Percentiles rank a stretch among this genome's conserved stretches.
Evolutionary conservation across 2,797 vertebrate species (phyloP).

Genomic region (Masticophis lateralis): DNA sequence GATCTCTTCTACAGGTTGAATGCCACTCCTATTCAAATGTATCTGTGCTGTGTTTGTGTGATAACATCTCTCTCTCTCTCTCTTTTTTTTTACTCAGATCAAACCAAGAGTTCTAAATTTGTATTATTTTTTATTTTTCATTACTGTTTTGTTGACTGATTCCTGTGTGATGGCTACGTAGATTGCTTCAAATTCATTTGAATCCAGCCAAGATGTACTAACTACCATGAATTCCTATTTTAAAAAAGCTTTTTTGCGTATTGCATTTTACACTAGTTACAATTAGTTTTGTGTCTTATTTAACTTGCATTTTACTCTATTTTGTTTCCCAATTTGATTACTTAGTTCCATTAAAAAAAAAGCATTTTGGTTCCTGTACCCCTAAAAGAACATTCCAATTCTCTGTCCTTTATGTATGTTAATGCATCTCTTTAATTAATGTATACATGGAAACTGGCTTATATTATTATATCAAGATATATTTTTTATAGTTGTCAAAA

Average conservation of each 20-base stretch:
- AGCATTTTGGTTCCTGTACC: background rate
- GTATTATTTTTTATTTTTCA: background rate
- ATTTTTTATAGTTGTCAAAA: background rate
- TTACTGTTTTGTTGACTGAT: background rate
- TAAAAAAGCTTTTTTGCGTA: background rate
- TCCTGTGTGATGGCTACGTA: background rate
- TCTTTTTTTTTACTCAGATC: background rate
- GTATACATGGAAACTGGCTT: background rate
- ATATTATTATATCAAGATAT: background rate
- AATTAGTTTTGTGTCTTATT: background rate
- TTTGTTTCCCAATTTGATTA: background rate
- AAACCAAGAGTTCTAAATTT: background rate
- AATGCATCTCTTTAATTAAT: background rate
- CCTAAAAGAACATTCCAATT: background rate
- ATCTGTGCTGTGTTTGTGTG: background rate
- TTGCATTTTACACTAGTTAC: background rate
- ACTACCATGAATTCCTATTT: background rate
- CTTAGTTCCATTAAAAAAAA: background rate
- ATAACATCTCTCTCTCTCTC: background rate
- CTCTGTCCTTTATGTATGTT: background rate
- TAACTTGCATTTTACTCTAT: background rate
- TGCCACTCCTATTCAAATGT: background rate
- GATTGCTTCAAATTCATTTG: background rate
- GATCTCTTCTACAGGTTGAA: background rate
- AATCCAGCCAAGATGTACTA: background rate